Evolutionary conservation across 2,797 vertebrate species (phyloP).

Genomic region (Acanthornis magna): DNA sequence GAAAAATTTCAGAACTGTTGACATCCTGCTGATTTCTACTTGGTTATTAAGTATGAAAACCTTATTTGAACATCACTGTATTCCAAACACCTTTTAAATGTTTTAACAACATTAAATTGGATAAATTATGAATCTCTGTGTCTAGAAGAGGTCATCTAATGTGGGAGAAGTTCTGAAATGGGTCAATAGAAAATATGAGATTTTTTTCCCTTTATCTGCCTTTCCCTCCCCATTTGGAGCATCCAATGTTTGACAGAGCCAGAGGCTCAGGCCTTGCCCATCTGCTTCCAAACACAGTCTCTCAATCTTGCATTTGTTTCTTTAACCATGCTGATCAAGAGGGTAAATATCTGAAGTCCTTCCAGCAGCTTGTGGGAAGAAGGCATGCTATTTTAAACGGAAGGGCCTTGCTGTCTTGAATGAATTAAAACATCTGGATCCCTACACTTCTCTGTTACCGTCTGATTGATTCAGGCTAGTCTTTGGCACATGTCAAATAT

Average conservation of each 20-base stretch:
- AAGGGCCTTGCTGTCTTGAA: constrained; percentile 34
- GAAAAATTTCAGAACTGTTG: background rate
- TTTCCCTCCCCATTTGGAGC: background rate
- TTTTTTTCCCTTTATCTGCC: background rate
- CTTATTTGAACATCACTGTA: background rate
- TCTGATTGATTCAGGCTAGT: constrained; percentile 1
- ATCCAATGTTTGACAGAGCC: background rate
- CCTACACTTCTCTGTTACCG: background rate
- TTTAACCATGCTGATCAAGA: background rate
- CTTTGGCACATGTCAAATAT: background rate
- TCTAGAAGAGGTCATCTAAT: background rate
- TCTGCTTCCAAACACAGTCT: constrained; percentile 14
- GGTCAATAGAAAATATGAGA: background rate
- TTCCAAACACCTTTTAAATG: background rate
- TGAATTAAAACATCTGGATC: constrained; percentile 59
- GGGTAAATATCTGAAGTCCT: constrained; percentile 30
- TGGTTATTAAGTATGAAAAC: background rate
- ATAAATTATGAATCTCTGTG: background rate
- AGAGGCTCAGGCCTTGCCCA: background rate
- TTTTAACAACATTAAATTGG: background rate
- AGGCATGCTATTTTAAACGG: constrained; percentile 6
- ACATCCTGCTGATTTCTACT: background rate
- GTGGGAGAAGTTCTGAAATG: background rate
- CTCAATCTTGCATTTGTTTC: constrained; percentile 15
- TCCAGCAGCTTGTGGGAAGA: constrained; percentile 16